Evolutionary conservation across 2,888 invertebrate species (phyloP), one percentile per base, ranked within the genome.

Genomic region (Meiosimyza decipiens): DNA sequence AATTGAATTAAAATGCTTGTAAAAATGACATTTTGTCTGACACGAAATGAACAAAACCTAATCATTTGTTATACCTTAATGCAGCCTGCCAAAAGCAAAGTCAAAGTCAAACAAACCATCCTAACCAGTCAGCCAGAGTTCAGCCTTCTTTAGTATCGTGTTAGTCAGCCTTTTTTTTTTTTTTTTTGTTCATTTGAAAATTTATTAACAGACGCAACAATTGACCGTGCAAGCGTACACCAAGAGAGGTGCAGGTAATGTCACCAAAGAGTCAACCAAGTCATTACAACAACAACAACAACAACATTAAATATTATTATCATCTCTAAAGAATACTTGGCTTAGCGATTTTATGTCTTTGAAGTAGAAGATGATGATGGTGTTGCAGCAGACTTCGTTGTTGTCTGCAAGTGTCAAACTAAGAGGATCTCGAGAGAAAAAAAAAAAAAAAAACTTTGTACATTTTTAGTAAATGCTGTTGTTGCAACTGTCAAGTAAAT

Each of bases 21-120:
- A 79, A 79, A 79, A 78, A 78, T 80, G 80, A 79, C 81, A 83
- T 82, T 83, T 84, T 84, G 83, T 83, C 77, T 80, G 80, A 81
- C 79, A 79, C 75, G 80, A 81, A 80, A 80, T 77, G 78, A 74
- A 77, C 77, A 74, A 79, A 77, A 79, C 77, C 77, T 78, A 77
- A 79, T 78, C 80, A 80, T 81, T 81, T 80, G 79, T 81, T 81
- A 78, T 76, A 72, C 64, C 70, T 63, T 70, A 70, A 70, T 70
- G 70, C 63, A 63, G 65, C 65, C 71, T 51, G 64, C n/a, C 67
- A 67, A 51, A 64, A 51, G 15, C 63, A 54, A 62, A 69, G 69
- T 33, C 69, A 50, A 51, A 69, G 57, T 40, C 60, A 40, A 60
- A 40, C 51, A n/a, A 71, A 16, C 71, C 55, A 28, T 6, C 40